Evolutionary conservation across 2,888 invertebrate species (phyloP), one percentile per base, ranked within the genome.

Genomic region (Mythimna loreyi): DNA sequence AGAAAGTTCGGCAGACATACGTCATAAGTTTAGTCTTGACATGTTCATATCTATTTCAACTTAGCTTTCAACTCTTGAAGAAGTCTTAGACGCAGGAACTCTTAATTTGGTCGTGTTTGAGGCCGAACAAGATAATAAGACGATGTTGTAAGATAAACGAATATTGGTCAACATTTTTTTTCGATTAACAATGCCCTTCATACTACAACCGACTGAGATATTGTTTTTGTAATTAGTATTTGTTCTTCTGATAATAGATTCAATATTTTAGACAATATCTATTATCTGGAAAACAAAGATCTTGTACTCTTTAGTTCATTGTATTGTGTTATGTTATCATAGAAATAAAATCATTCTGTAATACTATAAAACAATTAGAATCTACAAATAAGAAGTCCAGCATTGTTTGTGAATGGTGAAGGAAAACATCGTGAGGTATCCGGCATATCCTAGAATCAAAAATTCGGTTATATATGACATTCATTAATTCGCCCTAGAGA

Each of bases 211-310:
- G 19, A 6, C 6, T 19, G 13, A 45, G 23, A 16, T 23, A 28
- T 30, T 50, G 28, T 36, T 47, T 45, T 36, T 21, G 8, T 16
- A 57, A 36, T 23, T 40, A 23, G 30, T 21, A n/a, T 57, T 36
- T 36, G 40, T 50, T 45, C 7, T 43, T 43, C 5, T 1, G 0
- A 11, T 30, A 33, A n/a, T 23, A 23, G 2, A 43, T 13, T 47
- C n/a, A 43, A 19, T 67, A 25, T 5, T 33, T 53, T 21, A 28
- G 3, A 50, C 50, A 71, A 43, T 49, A 25, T 23, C n/a, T 58
- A 33, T 16, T 53, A 36, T 23, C 1, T 13, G 6, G 25, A 61
- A 33, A 11, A 21, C 25, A 64, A 59, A 58, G 5, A 25, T 19
- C 6, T 21, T 13, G 7, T 19, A 19, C 25, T n/a, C 16, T 19